phyloP scores from a whole-genome alignment of 2,888 invertebrate species.

The Orthonevra nobilis region DNA sequence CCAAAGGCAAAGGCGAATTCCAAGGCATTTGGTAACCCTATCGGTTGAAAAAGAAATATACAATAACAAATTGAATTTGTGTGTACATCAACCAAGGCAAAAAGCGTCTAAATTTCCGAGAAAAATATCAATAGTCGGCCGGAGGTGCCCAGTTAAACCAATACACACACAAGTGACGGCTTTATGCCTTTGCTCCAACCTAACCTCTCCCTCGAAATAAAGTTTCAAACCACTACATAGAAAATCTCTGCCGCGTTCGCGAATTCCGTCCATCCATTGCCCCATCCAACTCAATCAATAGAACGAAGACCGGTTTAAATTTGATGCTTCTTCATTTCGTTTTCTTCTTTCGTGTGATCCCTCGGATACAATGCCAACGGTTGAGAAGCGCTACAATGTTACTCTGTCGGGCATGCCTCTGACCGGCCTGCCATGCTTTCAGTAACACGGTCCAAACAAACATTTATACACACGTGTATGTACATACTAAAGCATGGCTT shows the following conservation, averaged over 20 bases:
- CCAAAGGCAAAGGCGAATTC: slow-evolving; percentile 1
- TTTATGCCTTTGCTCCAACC: slow-evolving; percentile 25
- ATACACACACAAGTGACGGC: slow-evolving; percentile 15
- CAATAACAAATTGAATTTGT: neutral
- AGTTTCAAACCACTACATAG: slow-evolving; percentile 22
- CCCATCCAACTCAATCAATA: slow-evolving; percentile 5
- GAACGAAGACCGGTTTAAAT: slow-evolving; percentile 52
- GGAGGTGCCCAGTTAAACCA: neutral
- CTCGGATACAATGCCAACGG: slow-evolving; percentile 23
- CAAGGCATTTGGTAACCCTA: slow-evolving; percentile 53
- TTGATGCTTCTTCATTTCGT: slow-evolving; percentile 38
- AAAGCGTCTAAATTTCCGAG: slow-evolving; percentile 41
- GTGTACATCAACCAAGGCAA: neutral
- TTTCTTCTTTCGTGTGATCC: slow-evolving; percentile 33
- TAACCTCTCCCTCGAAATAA: too few species aligned
- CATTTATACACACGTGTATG: neutral
- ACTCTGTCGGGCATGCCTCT: neutral
- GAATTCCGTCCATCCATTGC: neutral
- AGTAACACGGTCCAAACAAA: neutral
- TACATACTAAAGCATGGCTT: neutral
- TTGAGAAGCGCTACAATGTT: slow-evolving; percentile 38
- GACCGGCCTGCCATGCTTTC: slow-evolving; percentile 28
- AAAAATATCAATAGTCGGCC: slow-evolving; percentile 40
- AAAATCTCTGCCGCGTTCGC: slow-evolving; percentile 15
- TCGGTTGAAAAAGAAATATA: neutral